phyloP scores from a whole-genome alignment of 2,113 vertebrate species.

The Pluvianellus socialis region DNA sequence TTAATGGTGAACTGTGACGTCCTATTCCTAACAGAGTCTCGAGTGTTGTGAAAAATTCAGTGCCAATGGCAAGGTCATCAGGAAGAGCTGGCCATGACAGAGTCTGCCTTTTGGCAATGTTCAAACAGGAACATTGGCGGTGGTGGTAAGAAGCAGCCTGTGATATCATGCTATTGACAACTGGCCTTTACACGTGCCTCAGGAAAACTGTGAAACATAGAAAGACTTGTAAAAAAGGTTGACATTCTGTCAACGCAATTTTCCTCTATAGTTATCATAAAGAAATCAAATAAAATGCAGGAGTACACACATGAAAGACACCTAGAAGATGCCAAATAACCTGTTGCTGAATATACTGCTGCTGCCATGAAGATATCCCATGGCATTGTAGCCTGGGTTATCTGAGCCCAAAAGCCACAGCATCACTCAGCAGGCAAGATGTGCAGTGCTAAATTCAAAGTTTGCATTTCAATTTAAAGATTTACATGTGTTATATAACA shows the following conservation, averaged over 20 bases:
- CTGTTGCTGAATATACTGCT: neutral
- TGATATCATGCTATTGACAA: rapidly evolving
- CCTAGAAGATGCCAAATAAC: neutral
- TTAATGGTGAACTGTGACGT: neutral
- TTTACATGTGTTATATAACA: neutral
- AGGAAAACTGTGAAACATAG: neutral
- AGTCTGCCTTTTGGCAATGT: neutral
- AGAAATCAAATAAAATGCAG: neutral
- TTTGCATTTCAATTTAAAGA: neutral
- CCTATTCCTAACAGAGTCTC: neutral
- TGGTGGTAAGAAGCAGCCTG: neutral
- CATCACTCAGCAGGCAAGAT: neutral
- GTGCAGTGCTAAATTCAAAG: neutral
- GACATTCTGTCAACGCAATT: neutral
- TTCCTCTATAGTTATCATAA: neutral
- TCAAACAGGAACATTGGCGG: neutral
- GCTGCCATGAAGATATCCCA: neutral
- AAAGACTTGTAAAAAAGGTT: neutral
- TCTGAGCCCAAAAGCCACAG: neutral
- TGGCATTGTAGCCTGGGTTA: neutral
- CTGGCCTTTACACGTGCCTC: neutral
- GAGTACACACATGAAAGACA: neutral
- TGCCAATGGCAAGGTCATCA: neutral
- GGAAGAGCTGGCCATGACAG: neutral
- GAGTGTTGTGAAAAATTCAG: neutral